These are phyloP conservation scores for Lerema accius DNA, from an alignment of 1,140 invertebrate genomes.

Conservation along the genomic window DNA sequence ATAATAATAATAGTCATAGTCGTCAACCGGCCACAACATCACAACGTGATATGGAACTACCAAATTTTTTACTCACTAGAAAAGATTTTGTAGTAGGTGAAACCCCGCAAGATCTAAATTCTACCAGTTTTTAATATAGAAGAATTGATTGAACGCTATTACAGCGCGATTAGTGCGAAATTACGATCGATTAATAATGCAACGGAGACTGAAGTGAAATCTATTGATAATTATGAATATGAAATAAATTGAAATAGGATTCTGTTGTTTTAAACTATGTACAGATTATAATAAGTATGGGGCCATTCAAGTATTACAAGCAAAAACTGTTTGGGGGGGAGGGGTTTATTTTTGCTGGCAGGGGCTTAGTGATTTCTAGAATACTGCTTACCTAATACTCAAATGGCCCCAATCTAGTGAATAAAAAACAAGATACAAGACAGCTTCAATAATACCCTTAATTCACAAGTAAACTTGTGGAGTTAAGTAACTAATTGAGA, in stretches of 20 bases:
- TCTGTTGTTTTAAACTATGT: conserved; percentile 17
- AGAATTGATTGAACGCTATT: not conserved
- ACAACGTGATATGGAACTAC: conserved; percentile 10
- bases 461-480: conserved; percentile 55
- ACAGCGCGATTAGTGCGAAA: not conserved
- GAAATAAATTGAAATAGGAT: conserved; percentile 2
- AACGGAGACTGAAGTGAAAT: not conserved
- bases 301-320: no score
- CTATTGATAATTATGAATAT: conserved; percentile 3
- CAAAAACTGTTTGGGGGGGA: no score
- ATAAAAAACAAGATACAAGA: conserved; percentile 56
- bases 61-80: conserved; percentile 27
- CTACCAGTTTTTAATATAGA: not conserved
- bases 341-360: no score
- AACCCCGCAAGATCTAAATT: conserved; percentile 3
- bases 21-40: conserved; percentile 17
- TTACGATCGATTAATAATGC: no score
- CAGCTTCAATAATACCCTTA: conserved; percentile 51
- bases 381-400: no score
- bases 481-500: conserved; percentile 53
- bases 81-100: conserved; percentile 5
- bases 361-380: no score
- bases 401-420: no score
- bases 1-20: conserved; percentile 18
- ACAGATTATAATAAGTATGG: conserved; percentile 30